A percentile compares a stretch with the other conserved stretches of the same genome.
These are phyloP conservation scores for Chelonus insularis DNA, from an alignment of 1,140 invertebrate genomes.

Conservation along the genomic window DNA sequence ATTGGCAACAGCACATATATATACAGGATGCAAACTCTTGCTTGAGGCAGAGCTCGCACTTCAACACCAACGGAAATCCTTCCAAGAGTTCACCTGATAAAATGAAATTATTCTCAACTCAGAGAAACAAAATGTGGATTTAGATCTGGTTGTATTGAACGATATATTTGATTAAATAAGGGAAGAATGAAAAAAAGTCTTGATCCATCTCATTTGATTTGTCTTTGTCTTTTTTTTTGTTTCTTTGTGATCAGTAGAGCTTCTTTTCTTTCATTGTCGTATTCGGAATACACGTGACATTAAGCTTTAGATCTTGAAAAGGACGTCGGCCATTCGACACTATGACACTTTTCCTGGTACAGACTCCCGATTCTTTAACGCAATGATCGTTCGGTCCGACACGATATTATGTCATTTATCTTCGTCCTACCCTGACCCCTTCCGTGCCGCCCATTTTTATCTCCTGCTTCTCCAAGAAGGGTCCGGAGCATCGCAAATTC, in stretches of 20 bases:
- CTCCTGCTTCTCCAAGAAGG: constrained; percentile 1
- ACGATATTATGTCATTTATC: constrained; percentile 60
- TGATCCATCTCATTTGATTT: too few relatives aligned
- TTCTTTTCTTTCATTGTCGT: constrained; percentile 51
- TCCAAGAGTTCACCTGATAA: background rate
- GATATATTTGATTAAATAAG: too few relatives aligned
- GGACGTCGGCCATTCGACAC: constrained; percentile 1
- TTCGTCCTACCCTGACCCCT: constrained; percentile 44
- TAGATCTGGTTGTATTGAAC: constrained; percentile 28
- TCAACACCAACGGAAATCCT: too few relatives aligned
- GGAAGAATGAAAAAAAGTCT: too few relatives aligned
- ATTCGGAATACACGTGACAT: constrained; percentile 15
- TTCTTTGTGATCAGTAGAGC: constrained; percentile 37
- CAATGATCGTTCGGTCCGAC: constrained; percentile 47
- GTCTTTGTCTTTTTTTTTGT: background rate
- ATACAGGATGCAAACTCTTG: too few relatives aligned
- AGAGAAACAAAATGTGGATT: constrained; percentile 15
- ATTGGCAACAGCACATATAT: background rate
- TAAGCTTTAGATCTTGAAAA: constrained; percentile 31
- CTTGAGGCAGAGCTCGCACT: too few relatives aligned
- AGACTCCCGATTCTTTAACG: constrained; percentile 34
- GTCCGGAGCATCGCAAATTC: constrained; percentile 8
- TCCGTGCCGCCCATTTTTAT: constrained; percentile 27
- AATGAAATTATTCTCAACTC: constrained; percentile 12
- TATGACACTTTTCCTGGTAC: background rate